Percentiles rank a stretch among this genome's conserved stretches.
Evolutionary conservation across 2,888 invertebrate species (phyloP).

Genomic region (Scaptodrosophila latifasciaeformis): DNA sequence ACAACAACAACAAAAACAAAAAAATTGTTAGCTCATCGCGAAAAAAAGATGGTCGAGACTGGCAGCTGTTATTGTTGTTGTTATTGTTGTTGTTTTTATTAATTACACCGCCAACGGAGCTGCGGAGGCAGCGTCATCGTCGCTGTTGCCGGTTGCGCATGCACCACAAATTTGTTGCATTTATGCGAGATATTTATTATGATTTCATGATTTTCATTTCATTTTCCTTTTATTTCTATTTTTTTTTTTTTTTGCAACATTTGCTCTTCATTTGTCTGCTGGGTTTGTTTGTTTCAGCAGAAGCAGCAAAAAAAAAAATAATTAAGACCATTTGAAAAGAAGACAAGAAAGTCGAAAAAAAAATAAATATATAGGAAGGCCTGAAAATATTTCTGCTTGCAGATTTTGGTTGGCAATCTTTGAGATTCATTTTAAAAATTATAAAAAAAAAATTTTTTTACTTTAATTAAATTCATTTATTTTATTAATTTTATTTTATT

Average conservation of each 20-base stretch:
- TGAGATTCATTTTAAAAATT: too few species aligned
- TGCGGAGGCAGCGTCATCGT: slow-evolving; percentile 7
- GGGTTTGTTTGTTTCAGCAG: slow-evolving; percentile 27
- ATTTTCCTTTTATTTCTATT: slow-evolving; percentile 22
- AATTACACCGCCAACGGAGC: slow-evolving; percentile 50
- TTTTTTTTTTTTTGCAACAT: slow-evolving; percentile 7
- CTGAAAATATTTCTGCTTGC: too few species aligned
- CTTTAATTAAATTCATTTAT: too few species aligned
- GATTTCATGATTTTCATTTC: slow-evolving; percentile 48
- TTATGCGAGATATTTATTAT: slow-evolving; percentile 68
- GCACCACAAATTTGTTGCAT: slow-evolving; percentile 70
- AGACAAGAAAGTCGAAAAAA: too few species aligned
- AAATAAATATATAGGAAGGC: too few species aligned
- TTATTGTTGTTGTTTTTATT: slow-evolving; percentile 57
- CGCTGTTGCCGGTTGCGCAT: slow-evolving; percentile 49
- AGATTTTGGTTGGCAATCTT: too few species aligned
- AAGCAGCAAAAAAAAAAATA: slow-evolving; percentile 16
- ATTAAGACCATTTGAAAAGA: neutral
- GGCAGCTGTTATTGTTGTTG: slow-evolving; percentile 34
- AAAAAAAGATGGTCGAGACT: slow-evolving; percentile 18
- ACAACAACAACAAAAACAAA: slow-evolving; percentile 3
- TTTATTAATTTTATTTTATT: too few species aligned
- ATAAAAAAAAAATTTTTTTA: too few species aligned
- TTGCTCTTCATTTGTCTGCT: slow-evolving; percentile 16
- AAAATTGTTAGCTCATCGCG: slow-evolving; percentile 54